Conservation (phyloP, 2,113 vertebrate genomes). For the Oncorhynchus clarkii region DNA sequence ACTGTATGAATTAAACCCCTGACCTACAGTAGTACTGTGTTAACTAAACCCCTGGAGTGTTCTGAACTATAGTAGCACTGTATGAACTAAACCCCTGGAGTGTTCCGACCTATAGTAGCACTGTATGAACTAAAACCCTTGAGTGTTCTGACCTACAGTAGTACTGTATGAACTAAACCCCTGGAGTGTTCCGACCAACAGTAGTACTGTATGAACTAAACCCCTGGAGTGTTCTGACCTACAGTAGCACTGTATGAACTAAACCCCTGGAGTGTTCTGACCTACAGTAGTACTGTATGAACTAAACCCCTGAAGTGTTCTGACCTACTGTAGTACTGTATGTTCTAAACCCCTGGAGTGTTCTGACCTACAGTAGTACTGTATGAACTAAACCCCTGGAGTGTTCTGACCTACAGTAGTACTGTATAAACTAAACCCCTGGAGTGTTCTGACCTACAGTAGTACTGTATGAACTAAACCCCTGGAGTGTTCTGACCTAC, state of each 20-base stretch:
- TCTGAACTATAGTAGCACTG: conserved; percentile 8
- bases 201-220: conserved; percentile 14
- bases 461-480: conserved; percentile 15
- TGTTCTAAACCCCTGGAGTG: conserved; percentile 59
- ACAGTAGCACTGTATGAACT: conserved; percentile 2
- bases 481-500: conserved; percentile 25
- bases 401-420: conserved; percentile 39
- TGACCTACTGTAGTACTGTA: neutral
- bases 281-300: neutral
- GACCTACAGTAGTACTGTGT: neutral
- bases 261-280: conserved; percentile 63
- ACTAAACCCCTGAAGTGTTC: conserved; percentile 60
- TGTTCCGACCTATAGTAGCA: conserved; percentile 36
- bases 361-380: neutral
- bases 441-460: conserved; percentile 50
- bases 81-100: conserved; percentile 51
- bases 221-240: conserved; percentile 30
- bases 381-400: conserved; percentile 46
- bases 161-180: conserved; percentile 19
- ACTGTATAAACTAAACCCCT: conserved; percentile 31
- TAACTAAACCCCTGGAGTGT: conserved; percentile 59
- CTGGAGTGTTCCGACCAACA: conserved; percentile 54
- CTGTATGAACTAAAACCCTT: conserved; percentile 36
- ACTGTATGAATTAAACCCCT: conserved; percentile 32
- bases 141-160: conserved; percentile 48